Base-by-base conservation (phyloP, 2,888 invertebrate species). In the Auanema sp. region DNA sequence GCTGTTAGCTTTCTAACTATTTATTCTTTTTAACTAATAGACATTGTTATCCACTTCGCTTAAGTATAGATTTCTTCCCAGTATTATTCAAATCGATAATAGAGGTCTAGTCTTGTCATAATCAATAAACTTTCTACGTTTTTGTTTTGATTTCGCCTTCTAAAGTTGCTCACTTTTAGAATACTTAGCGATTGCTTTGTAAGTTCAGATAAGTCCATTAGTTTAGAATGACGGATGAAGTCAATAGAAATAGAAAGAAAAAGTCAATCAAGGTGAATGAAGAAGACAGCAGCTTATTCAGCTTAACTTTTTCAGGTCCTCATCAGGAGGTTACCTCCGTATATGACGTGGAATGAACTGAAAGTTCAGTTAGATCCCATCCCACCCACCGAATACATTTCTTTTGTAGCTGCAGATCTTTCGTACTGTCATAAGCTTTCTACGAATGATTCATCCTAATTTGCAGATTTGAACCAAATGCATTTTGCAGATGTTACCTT, bases 401-500 rank as follows among this genome's bases (percentile, higher is more conserved):
- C 49, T n/a, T 62, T 57, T 24, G 57, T 57, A 16, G 56, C 62
- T 12, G 62, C 62, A 33, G 62, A 62, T 62, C 51, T 51, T 33
- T 41, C 57, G 56, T 56, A 42, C 21, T 3, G 4, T 47, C 47
- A 47, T 10, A 14, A 10, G 16, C 16, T 47, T 47, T 21, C 8
- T 23, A n/a, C 18, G 4, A 51, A 4, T 24, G 14, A 23, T 24
- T 47, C 16, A 47, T 6, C 21, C 4, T 14, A 51, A 8, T n/a
- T 43, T 42, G 18, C 56, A 56, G 56, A 16, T 62, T 62, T 33
- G 49, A 49, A n/a, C 62, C 62, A 12, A 56, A 62, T 40, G 50
- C 56, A 16, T 62, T 62, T 40, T 18, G 50, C 12, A 55, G 62
- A 16, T 62, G 62, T 42, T 62, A 62, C 50, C 44, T 62, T 24